These are phyloP conservation scores for Discoglossus pictus DNA, from an alignment of 2,797 vertebrate species.

Conservation along the genomic window DNA sequence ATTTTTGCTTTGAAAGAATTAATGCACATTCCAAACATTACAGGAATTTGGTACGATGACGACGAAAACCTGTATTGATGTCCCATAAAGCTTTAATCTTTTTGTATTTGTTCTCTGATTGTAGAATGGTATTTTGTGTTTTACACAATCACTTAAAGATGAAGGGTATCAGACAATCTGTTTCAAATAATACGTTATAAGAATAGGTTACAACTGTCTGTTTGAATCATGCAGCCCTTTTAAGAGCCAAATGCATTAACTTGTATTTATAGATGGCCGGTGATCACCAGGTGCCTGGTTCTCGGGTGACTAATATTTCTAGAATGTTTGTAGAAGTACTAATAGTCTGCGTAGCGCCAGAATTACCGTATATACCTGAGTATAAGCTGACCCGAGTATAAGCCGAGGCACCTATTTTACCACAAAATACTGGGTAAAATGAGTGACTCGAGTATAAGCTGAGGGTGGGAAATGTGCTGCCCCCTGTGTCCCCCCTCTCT, in stretches of 20 bases:
- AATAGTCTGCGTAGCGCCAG: no score
- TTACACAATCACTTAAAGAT: slow-evolving; percentile 21
- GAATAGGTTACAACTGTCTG: slow-evolving; percentile 19
- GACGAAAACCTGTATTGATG: slow-evolving; percentile 2
- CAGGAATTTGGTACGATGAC: slow-evolving; percentile 5
- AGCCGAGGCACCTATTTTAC: no score
- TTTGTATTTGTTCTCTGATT: slow-evolving; percentile 6
- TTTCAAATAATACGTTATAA: slow-evolving; percentile 23
- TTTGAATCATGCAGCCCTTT: slow-evolving; percentile 21
- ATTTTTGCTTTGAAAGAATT: background rate
- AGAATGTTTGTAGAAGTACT: slow-evolving; percentile 9
- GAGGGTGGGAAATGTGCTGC: no score
- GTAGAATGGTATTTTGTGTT: background rate
- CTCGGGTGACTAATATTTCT: slow-evolving; percentile 8
- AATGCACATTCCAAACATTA: background rate
- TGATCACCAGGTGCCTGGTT: slow-evolving; percentile 15
- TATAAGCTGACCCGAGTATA: no score
- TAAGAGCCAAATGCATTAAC: slow-evolving; percentile 14
- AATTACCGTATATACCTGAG: no score
- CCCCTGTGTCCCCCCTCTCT: no score
- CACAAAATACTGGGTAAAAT: no score
- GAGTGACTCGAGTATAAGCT: no score
- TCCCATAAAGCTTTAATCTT: slow-evolving; percentile 12
- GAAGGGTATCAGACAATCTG: slow-evolving; percentile 11
- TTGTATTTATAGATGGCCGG: slow-evolving; percentile 30